Evolutionary conservation across 92 coral and sea anemone genomes (phyloP).

Genomic region (Virgularia gustaviana): DNA sequence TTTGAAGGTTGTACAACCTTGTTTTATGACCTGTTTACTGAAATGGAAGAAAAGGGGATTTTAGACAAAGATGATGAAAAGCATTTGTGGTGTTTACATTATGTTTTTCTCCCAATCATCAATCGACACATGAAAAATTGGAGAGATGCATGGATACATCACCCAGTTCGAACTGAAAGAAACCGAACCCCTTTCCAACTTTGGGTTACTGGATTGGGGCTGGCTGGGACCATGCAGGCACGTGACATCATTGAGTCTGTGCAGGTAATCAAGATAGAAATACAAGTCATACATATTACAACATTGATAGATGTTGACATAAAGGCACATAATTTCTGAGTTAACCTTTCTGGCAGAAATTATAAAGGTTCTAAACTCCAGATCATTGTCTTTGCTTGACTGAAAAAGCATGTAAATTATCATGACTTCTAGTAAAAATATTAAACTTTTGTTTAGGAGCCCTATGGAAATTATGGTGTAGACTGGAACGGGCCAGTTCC

Average conservation of each 20-base stretch:
- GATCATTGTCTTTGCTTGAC: too few relatives aligned
- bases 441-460: too few relatives aligned
- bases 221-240: background rate
- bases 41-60: conserved; percentile 34
- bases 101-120: conserved; percentile 45
- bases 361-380: too few relatives aligned
- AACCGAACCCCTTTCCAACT: conserved; percentile 55
- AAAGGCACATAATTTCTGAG: too few relatives aligned
- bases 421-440: too few relatives aligned
- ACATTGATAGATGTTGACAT: too few relatives aligned
- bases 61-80: conserved; percentile 47
- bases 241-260: background rate
- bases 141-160: conserved; percentile 57
- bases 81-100: conserved; percentile 61
- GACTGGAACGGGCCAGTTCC: conserved; percentile 63
- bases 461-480: conserved; percentile 45
- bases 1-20: conserved; percentile 33
- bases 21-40: conserved; percentile 43
- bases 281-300: too few relatives aligned
- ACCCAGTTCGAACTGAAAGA: conserved; percentile 49
- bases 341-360: too few relatives aligned
- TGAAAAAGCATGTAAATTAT: too few relatives aligned
- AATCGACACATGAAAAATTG: conserved; percentile 50
- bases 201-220: conserved; percentile 53
- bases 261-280: too few relatives aligned